phyloP scores from a whole-genome alignment of 2,888 invertebrate species.

The Drosophila prostipennis region DNA sequence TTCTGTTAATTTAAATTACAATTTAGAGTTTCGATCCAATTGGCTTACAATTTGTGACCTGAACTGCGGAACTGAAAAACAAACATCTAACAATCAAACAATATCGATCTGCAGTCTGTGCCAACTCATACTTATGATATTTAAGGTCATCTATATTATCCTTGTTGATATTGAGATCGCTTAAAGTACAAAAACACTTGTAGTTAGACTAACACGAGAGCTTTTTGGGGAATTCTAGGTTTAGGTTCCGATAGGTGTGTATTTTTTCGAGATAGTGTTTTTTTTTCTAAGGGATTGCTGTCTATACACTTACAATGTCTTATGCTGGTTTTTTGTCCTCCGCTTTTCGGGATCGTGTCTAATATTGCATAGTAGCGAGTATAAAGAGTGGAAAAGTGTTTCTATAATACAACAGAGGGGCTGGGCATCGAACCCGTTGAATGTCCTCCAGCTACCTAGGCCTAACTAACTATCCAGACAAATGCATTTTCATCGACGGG shows the following conservation, averaged over 20 bases:
- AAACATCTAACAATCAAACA: constrained; percentile 69
- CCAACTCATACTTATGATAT: constrained; percentile 73
- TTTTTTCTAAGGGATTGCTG: constrained; percentile 33
- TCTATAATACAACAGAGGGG: constrained; percentile 80
- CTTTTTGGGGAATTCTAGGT: constrained; percentile 28
- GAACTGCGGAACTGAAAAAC: constrained; percentile 52
- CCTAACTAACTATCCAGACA: constrained; percentile 59
- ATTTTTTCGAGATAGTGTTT: constrained; percentile 11
- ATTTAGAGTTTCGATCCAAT: constrained; percentile 40
- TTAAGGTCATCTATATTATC: constrained; percentile 53
- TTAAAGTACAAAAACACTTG: constrained; percentile 77
- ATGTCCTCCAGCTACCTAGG: constrained; percentile 56
- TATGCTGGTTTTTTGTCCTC: constrained; percentile 39
- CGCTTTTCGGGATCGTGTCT: constrained; percentile 4
- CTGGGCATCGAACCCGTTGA: constrained; percentile 45
- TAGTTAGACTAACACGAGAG: constrained; percentile 79
- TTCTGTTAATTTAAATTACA: constrained; percentile 53
- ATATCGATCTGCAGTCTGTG: constrained; percentile 70
- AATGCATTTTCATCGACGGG: constrained; percentile 33
- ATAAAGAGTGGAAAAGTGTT: constrained; percentile 80
- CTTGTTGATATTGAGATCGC: constrained; percentile 66
- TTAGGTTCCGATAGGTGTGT: constrained; percentile 29
- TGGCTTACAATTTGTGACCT: constrained; percentile 28
- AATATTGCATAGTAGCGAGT: constrained; percentile 66
- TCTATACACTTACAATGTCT: constrained; percentile 71